phyloP scores from a whole-genome alignment of 2,113 vertebrate species.

The Rattus rattus region DNA sequence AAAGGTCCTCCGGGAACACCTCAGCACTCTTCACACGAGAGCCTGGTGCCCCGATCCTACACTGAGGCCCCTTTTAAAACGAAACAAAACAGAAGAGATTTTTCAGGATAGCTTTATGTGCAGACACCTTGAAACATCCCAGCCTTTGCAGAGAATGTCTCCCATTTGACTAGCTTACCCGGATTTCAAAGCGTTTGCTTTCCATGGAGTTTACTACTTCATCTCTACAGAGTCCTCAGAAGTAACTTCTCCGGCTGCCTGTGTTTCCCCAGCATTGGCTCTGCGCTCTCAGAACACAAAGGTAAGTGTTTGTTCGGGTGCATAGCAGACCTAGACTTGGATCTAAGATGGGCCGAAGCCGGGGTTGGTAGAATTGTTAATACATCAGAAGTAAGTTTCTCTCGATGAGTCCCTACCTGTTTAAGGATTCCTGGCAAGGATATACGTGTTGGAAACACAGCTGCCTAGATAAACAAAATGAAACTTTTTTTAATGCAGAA shows the following conservation, averaged over 20 bases:
- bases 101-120: background rate
- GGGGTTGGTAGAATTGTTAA: background rate
- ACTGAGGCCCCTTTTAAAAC: background rate
- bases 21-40: background rate
- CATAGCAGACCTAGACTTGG: background rate
- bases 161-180: background rate
- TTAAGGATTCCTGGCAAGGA: background rate
- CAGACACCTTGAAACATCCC: background rate
- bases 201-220: background rate
- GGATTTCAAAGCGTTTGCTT: background rate
- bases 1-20: background rate
- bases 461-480: background rate
- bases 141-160: background rate
- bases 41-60: background rate
- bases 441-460: background rate
- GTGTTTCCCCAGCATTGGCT: background rate
- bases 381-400: background rate
- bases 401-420: background rate
- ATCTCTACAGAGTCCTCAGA: background rate
- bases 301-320: background rate
- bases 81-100: background rate
- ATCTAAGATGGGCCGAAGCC: background rate
- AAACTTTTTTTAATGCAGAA: background rate
- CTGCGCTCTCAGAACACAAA: background rate
- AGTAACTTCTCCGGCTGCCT: background rate